A percentile compares a stretch with the other conserved stretches of the same genome.
These are phyloP conservation scores for Engraulis encrasicolus DNA, from an alignment of 2,113 vertebrate genomes.

Conservation along the genomic window DNA sequence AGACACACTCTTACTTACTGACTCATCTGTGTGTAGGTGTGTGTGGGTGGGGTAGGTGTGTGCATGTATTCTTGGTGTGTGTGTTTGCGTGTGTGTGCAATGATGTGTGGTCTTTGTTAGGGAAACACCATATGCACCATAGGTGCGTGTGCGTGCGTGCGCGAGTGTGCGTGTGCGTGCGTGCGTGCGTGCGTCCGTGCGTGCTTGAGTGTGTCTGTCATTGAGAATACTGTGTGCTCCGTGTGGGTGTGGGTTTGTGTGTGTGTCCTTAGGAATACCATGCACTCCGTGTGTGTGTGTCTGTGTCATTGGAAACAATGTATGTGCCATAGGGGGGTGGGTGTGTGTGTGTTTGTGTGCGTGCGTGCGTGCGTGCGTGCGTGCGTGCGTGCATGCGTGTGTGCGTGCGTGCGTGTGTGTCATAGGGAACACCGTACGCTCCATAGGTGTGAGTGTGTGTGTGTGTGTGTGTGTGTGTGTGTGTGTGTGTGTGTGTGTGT, in stretches of 20 bases:
- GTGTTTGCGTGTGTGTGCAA: too few species aligned
- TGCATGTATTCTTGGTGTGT: too few species aligned
- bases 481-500: constrained; percentile 28
- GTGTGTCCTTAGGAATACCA: too few species aligned
- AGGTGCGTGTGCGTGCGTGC: background rate
- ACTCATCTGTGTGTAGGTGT: too few species aligned
- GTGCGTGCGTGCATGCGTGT: background rate
- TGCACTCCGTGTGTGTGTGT: too few species aligned
- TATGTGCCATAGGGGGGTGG: too few species aligned
- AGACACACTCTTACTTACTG: too few species aligned
- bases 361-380: background rate
- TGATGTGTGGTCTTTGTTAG: too few species aligned
- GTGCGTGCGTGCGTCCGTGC: background rate
- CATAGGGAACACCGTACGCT: background rate
- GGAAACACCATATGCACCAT: too few species aligned
- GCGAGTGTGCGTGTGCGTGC: background rate
- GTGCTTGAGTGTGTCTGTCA: constrained; percentile 28
- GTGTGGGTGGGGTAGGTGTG: too few species aligned
- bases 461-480: constrained; percentile 21
- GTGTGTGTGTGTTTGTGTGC: background rate
- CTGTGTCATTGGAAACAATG: too few species aligned
- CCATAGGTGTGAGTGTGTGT: background rate
- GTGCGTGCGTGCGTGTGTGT: background rate
- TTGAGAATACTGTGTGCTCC: too few species aligned
- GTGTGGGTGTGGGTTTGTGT: background rate